Evolutionary conservation across 2,888 invertebrate species (phyloP).

Genomic region (Drosophila kuntzei): DNA sequence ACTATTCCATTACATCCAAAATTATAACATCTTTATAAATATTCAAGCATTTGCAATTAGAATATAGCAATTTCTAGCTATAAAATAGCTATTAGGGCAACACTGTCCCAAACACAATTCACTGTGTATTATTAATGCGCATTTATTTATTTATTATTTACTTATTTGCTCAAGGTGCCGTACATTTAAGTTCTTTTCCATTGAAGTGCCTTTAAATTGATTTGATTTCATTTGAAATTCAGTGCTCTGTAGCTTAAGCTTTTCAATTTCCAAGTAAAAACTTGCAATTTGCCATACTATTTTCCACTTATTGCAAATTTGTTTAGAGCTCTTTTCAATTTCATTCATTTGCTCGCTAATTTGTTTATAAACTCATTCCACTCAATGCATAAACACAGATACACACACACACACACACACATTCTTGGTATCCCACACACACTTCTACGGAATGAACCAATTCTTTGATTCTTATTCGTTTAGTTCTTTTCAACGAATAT

Average conservation of each 20-base stretch:
- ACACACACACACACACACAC: not conserved
- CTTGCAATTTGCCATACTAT: conserved; percentile 15
- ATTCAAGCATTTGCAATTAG: no score
- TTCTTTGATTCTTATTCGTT: conserved; percentile 1
- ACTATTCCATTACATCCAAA: no score
- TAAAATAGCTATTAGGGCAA: not conserved
- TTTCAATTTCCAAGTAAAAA: conserved; percentile 36
- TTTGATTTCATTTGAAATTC: conserved; percentile 32
- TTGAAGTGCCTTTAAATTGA: conserved; percentile 40
- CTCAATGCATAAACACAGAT: not conserved
- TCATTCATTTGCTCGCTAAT: conserved; percentile 37
- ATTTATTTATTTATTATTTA: conserved; percentile 41
- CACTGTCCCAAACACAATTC: not conserved
- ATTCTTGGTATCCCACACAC: not conserved
- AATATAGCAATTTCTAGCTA: no score
- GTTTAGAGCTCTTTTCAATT: conserved; percentile 35
- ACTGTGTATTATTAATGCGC: conserved; percentile 35
- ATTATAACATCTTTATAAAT: no score
- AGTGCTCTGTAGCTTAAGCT: conserved; percentile 8
- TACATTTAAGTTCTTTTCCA: conserved; percentile 29
- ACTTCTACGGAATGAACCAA: not conserved
- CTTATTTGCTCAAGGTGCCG: conserved; percentile 27
- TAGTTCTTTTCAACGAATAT: not conserved
- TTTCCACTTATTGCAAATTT: conserved; percentile 35
- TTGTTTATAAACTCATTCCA: conserved; percentile 31